Evolutionary conservation across 1,140 invertebrate genomes (phyloP).

Genomic region (Calycopis cecrops): DNA sequence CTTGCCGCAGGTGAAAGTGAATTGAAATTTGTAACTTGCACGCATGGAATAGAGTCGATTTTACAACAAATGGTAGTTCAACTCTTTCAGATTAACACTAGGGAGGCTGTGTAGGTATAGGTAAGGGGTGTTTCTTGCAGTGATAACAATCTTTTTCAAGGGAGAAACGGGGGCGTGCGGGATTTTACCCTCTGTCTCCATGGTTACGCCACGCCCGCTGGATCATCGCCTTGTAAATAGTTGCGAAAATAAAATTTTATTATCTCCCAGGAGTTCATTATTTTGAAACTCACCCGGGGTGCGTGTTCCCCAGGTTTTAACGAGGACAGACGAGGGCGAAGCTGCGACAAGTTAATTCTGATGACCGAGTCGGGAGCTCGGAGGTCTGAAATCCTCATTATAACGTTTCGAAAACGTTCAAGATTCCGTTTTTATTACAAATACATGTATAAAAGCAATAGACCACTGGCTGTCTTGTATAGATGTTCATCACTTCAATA

Average conservation of each 20-base stretch:
- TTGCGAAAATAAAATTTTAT: conserved; percentile 71
- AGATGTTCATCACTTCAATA: no score
- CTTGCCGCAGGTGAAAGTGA: conserved; percentile 2
- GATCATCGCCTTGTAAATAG: conserved; percentile 66
- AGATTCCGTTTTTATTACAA: no score
- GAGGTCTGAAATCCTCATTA: no score
- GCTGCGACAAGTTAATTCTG: conserved; percentile 31
- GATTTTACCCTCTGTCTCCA: conserved; percentile 51
- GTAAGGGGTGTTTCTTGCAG: conserved; percentile 57
- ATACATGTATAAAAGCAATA: no score
- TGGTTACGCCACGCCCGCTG: conserved; percentile 52
- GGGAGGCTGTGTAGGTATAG: conserved; percentile 53
- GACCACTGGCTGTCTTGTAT: no score
- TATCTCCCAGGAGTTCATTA: conserved; percentile 64
- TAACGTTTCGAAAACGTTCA: no score
- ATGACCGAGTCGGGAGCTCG: conserved; percentile 1
- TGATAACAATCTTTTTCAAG: conserved; percentile 65
- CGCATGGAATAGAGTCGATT: conserved; percentile 20
- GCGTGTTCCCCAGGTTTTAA: conserved; percentile 44
- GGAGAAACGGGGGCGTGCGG: conserved; percentile 57
- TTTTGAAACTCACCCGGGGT: conserved; percentile 49
- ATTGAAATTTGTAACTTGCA: conserved; percentile 21
- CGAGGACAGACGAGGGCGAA: conserved; percentile 40
- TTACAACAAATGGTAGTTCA: conserved; percentile 33
- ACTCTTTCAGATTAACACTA: conserved; percentile 61